A percentile compares a stretch with the other conserved stretches of the same genome.
phyloP scores from a whole-genome alignment of 2,888 invertebrate species.

The Mythimna pallens region DNA sequence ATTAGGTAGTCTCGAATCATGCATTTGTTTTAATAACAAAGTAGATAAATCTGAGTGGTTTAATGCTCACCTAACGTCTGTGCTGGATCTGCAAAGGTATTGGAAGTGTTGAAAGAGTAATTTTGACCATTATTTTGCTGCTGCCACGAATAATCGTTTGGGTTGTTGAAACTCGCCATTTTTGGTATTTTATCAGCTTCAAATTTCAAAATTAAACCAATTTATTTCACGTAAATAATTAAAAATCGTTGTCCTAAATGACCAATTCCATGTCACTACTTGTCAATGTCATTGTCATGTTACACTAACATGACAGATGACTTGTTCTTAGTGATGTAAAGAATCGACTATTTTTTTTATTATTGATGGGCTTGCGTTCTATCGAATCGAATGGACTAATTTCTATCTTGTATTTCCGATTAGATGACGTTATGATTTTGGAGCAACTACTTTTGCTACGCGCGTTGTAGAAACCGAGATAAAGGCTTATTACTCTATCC shows the following conservation, averaged over 20 bases:
- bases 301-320: slow-evolving; percentile 14
- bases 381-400: background rate
- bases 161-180: slow-evolving; percentile 85
- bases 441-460: too few relatives aligned
- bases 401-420: background rate
- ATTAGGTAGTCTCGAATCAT: background rate
- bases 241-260: slow-evolving; percentile 17
- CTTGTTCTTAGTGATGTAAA: background rate
- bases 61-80: slow-evolving; percentile 83
- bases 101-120: slow-evolving; percentile 88
- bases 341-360: slow-evolving; percentile 17
- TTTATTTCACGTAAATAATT: slow-evolving; percentile 29
- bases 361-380: too few relatives aligned
- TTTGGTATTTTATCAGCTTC: slow-evolving; percentile 24
- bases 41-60: slow-evolving; percentile 4
- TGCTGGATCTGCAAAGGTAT: slow-evolving; percentile 86
- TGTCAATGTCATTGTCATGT: slow-evolving; percentile 32
- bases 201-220: slow-evolving; percentile 21
- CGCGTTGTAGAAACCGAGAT: too few relatives aligned
- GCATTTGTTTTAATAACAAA: background rate
- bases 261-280: slow-evolving; percentile 60
- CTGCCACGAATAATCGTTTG: slow-evolving; percentile 86
- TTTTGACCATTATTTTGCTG: slow-evolving; percentile 82
- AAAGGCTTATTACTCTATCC: too few relatives aligned
- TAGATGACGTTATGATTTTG: too few relatives aligned